Evolutionary conservation across 1,140 invertebrate genomes (phyloP).

Genomic region (Heliconius hermathena): DNA sequence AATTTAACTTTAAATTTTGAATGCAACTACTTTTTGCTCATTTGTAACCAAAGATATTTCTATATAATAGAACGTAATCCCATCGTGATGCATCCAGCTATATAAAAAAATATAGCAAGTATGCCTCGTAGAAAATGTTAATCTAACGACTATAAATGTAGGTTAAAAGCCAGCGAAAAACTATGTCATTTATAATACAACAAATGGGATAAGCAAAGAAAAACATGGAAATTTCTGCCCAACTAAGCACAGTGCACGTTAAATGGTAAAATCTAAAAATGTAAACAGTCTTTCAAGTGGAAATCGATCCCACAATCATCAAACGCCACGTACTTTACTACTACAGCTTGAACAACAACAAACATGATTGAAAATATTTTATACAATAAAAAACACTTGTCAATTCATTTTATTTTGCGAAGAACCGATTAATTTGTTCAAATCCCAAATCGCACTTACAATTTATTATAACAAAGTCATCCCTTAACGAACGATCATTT

Average conservation of each 20-base stretch:
- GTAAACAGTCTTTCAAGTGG: no score
- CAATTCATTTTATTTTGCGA: conserved; percentile 9
- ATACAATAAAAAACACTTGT: not conserved
- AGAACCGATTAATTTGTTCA: conserved; percentile 63
- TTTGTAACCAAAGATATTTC: not conserved
- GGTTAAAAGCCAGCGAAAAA: no score
- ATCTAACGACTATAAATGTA: no score
- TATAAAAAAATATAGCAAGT: no score
- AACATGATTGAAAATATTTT: not conserved
- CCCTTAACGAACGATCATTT: conserved; percentile 74
- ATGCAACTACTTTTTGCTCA: not conserved
- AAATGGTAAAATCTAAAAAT: no score
- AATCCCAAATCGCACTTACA: conserved; percentile 77
- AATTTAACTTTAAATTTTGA: not conserved
- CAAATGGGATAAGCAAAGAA: no score
- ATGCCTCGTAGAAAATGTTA: no score
- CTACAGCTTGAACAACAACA: no score
- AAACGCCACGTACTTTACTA: not conserved
- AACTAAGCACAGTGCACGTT: no score
- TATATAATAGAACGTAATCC: not conserved
- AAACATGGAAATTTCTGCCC: no score
- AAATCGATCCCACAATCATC: not conserved
- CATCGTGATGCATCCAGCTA: no score
- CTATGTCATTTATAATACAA: no score
- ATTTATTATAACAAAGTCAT: conserved; percentile 77